Evolutionary conservation across 2,113 vertebrate genomes (phyloP).

Genomic region (Tenrec ecaudatus): DNA sequence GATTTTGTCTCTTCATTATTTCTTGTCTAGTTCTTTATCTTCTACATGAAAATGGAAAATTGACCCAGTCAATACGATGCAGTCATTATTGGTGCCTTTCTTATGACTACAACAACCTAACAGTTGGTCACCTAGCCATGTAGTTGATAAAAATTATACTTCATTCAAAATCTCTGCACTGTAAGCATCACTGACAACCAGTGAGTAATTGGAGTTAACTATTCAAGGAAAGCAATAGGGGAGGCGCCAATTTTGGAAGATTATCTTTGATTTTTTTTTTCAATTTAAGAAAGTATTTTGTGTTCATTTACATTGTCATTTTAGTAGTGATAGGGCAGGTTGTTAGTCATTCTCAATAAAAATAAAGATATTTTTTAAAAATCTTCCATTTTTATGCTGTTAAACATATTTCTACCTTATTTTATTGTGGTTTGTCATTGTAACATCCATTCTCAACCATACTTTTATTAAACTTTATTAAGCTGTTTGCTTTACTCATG

Average conservation of each 20-base stretch:
- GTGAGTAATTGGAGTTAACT: not conserved
- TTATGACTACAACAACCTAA: not conserved
- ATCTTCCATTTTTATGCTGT: not conserved
- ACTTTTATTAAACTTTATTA: constrained; percentile 82
- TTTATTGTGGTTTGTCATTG: constrained; percentile 73
- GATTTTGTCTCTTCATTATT: not conserved
- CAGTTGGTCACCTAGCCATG: not conserved
- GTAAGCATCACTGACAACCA: not conserved
- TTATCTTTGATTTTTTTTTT: constrained; percentile 40
- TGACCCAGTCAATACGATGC: not conserved
- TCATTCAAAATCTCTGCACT: constrained; percentile 45
- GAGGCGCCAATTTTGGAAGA: not conserved
- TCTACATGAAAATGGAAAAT: not conserved
- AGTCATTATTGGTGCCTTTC: not conserved
- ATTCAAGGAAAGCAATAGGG: not conserved
- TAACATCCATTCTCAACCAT: constrained; percentile 76
- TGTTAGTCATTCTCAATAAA: constrained; percentile 14
- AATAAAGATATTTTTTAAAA: not conserved
- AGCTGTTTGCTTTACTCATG: constrained; percentile 76
- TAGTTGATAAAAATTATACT: constrained; percentile 10
- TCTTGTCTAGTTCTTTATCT: not conserved
- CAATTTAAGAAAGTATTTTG: constrained; percentile 12
- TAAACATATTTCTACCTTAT: constrained; percentile 59
- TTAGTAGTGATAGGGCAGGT: not conserved
- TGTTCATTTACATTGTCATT: not conserved